A percentile compares a stretch with the other conserved stretches of the same genome.
These are phyloP conservation scores for Penaeus japonicus DNA, from an alignment of 1,140 invertebrate genomes.

Conservation along the genomic window DNA sequence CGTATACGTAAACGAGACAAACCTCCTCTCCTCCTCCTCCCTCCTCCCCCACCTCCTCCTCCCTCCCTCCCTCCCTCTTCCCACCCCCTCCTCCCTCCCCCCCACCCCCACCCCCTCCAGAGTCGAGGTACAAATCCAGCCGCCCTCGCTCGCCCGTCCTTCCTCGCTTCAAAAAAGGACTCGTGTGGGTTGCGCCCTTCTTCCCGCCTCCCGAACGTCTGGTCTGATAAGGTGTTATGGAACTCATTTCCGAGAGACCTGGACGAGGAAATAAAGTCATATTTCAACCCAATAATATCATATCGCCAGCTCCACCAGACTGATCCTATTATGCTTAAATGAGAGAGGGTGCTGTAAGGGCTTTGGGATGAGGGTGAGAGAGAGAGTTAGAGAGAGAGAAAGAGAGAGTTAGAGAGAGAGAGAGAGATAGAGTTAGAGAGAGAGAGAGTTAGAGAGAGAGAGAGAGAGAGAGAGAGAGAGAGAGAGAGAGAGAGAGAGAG, in stretches of 20 bases:
- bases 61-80: not conserved
- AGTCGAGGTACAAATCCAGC: not conserved
- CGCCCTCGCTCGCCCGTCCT: not conserved
- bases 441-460: not conserved
- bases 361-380: too few relatives aligned
- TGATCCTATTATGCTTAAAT: conserved; percentile 54
- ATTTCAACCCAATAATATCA: conserved; percentile 56
- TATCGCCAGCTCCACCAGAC: conserved; percentile 55
- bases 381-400: not conserved
- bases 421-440: not conserved
- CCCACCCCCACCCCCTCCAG: too few relatives aligned
- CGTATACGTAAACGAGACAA: too few relatives aligned
- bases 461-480: not conserved
- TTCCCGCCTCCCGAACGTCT: conserved; percentile 26
- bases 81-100: not conserved
- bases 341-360: conserved; percentile 37
- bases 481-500: not conserved
- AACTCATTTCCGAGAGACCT: conserved; percentile 56
- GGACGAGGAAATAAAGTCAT: conserved; percentile 55
- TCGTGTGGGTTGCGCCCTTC: conserved; percentile 39
- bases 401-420: not conserved
- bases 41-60: too few relatives aligned
- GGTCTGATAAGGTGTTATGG: conserved; percentile 55
- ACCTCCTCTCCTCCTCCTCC: too few relatives aligned
- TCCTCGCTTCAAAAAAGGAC: not conserved